Evolutionary conservation across 2,113 vertebrate species (phyloP), one percentile per base, ranked within the genome.

Genomic region (Tupaia tana): DNA sequence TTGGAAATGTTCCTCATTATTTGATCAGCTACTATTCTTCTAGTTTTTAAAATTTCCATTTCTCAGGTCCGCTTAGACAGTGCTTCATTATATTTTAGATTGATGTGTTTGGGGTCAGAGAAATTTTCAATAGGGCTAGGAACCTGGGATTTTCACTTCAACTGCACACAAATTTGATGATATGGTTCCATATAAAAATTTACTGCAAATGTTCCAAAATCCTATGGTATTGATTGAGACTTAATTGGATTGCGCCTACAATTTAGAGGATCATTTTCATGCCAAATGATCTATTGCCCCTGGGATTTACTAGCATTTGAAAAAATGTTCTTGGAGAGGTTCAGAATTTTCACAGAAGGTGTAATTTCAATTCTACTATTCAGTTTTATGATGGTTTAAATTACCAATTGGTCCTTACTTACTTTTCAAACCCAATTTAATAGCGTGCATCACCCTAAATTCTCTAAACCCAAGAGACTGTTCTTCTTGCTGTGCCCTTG

Each of bases 371-470:
- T 94, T 71, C 12, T 54, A 24, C 9, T n/a, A 7, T 66, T 86
- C 20, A 31, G 9, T 89, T 91, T 95, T 90, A 93, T 91, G 80
- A 91, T 43, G 1, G 9, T 64, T 96, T 90, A 91, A 91, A 87
- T 94, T 66, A 59, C 2, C 1, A n/a, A 22, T 63, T 95, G 54
- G 10, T 15, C 1, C 19, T 86, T 93, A 29, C 6, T 73, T 90
- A 27, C n/a, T 43, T 84, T 85, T 91, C 25, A 43, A 80, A 81
- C 9, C 8, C 73, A 43, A 90, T 75, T 89, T 85, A 93, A 70
- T 61, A 59, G 61, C 59, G 18, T 31, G 1, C 20, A 3, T 73
- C 25, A 75, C 3, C 54, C 59, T 56, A 83, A 77, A 86, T 82
- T 7, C 16, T 82, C 15, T 12, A 5, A 75, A n/a, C 2, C 61